Base-by-base conservation (phyloP, 1,140 invertebrate genomes). In the Prorops nasuta region DNA sequence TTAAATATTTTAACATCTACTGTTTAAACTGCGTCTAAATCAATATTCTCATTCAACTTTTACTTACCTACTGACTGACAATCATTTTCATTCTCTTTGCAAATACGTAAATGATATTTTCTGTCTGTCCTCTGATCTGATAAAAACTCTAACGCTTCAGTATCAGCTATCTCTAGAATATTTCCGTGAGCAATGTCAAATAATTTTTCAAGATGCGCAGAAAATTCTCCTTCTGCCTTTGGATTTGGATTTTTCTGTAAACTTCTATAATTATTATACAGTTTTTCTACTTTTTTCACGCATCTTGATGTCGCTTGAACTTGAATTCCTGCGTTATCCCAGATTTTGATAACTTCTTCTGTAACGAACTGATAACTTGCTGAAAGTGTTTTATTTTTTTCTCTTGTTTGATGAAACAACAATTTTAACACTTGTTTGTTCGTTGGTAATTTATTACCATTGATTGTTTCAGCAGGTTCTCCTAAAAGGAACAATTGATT, bases 321-420 rank as follows among this genome's bases (percentile, higher is more conserved):
- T 42, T 20, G 22, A 49, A 49, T 49, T 34, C 39, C 47, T 42
- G 38, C 47, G 17, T 8, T 35, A 22, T 17, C 35, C 47, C 47
- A 49, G 42, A 49, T 35, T 49, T 42, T 42, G 19, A 17, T 20
- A 18, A 42, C 47, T 36, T 42, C 39, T 20, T 49, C 12, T 6
- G 35, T 42, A 40, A 48, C 37, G 18, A 48, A n/a, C 28, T 15
- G 21, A 16, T 1, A 48, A 19, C 20, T 39, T 39, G 28, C 39
- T 41, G 21, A 18, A 35, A 49, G 37, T 41, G 46, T 42, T 40
- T 49, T 49, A 31, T 42, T 18, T n/a, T 15, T 21, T 34, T 49
- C 28, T 49, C 38, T 49, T 14, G 47, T 49, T 41, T 49, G 19
- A 42, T 49, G n/a, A 42, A 49, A 49, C 42, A 49, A 35, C 42